A percentile compares a stretch with the other conserved stretches of the same genome.
Conservation (phyloP, 2,888 invertebrate species). For the Rapana venosa region DNA sequence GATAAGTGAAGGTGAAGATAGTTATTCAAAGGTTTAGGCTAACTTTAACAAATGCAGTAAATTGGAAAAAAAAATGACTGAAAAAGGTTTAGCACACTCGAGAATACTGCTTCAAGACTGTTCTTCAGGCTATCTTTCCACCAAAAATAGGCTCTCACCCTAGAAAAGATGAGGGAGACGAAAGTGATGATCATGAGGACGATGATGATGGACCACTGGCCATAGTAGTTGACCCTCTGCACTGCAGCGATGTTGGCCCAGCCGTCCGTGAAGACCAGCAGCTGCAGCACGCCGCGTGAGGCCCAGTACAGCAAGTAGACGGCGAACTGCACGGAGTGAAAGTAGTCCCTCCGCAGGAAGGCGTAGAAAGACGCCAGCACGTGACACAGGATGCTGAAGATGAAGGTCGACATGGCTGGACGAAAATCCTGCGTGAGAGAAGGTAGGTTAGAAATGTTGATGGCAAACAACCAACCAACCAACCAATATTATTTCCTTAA, state of each 20-base stretch:
- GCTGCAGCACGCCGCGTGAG: slow-evolving; percentile 52
- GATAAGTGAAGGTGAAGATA: too few relatives aligned
- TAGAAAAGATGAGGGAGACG: slow-evolving; percentile 50
- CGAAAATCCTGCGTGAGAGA: slow-evolving; percentile 53
- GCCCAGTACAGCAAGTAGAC: slow-evolving; percentile 62
- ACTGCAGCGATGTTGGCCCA: background rate
- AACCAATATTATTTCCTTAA: too few relatives aligned
- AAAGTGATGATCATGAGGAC: slow-evolving; percentile 52
- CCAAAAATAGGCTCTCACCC: background rate
- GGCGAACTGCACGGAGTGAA: slow-evolving; percentile 57
- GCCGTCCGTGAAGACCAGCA: slow-evolving; percentile 50
- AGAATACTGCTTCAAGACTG: background rate
- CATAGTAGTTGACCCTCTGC: slow-evolving; percentile 53
- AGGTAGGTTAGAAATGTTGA: background rate
- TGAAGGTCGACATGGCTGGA: slow-evolving; percentile 56
- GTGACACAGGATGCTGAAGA: slow-evolving; percentile 57
- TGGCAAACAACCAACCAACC: background rate
- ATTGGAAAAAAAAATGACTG: too few relatives aligned
- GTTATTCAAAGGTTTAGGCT: too few relatives aligned
- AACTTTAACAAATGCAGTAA: too few relatives aligned
- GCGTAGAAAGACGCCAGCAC: slow-evolving; percentile 61
- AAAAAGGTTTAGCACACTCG: too few relatives aligned
- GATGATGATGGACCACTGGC: slow-evolving; percentile 58
- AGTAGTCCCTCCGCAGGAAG: slow-evolving; percentile 62
- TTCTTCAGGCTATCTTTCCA: too few relatives aligned